These are phyloP conservation scores for Spea bombifrons DNA, from an alignment of 2,113 vertebrate genomes.

Conservation along the genomic window DNA sequence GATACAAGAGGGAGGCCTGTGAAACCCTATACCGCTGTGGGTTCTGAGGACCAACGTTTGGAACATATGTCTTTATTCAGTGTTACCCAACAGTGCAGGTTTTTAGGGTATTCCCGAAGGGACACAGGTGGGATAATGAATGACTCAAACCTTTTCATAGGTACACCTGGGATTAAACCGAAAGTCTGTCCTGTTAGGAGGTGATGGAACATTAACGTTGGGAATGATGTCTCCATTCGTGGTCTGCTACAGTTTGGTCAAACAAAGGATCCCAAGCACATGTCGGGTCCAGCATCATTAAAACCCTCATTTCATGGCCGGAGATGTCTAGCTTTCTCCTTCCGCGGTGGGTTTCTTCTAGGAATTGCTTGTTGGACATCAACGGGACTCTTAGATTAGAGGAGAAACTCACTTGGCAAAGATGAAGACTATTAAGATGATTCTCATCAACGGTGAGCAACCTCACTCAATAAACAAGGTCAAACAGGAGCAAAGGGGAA, in stretches of 20 bases:
- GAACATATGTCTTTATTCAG: neutral
- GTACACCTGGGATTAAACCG: neutral
- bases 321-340: no score
- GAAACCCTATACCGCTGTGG: neutral
- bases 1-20: neutral
- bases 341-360: no score
- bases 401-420: no score
- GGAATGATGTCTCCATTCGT: neutral
- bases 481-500: no score
- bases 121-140: neutral
- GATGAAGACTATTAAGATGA: no score
- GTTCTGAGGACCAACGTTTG: neutral
- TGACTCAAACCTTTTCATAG: neutral
- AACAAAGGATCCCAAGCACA: neutral
- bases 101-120: neutral
- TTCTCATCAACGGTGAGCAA: no score
- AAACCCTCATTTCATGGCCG: no score
- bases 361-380: no score
- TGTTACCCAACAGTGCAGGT: conserved; percentile 2
- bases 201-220: neutral
- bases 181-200: neutral
- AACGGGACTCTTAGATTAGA: no score
- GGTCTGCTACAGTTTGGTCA: neutral
- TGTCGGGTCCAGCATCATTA: no score
- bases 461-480: no score